Evolutionary conservation across 2,797 vertebrate genomes (phyloP).

Genomic region (Macropus fuliginosus): DNA sequence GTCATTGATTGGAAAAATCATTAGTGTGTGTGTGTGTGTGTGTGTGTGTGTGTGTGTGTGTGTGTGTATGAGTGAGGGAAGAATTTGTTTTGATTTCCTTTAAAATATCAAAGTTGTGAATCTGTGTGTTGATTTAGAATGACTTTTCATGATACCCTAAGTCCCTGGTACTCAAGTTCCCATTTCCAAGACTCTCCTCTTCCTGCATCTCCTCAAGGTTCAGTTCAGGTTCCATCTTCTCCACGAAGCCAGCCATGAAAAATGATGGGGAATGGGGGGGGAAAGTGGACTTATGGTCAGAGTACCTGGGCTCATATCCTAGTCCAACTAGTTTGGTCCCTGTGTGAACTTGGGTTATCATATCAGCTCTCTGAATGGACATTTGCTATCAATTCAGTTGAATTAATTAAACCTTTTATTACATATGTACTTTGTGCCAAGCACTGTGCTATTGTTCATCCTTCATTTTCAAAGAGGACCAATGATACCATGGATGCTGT

Average conservation of each 20-base stretch:
- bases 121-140: background rate
- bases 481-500: too few relatives aligned
- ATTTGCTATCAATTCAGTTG: background rate
- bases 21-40: background rate
- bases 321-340: background rate
- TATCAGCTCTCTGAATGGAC: background rate
- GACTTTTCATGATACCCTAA: background rate
- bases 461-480: too few relatives aligned
- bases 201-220: background rate
- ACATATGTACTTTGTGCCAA: background rate
- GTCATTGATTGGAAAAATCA: background rate
- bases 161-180: background rate
- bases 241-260: background rate
- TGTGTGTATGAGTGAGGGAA: background rate
- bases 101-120: background rate
- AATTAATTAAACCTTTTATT: background rate
- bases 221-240: background rate
- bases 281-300: background rate
- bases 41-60: background rate
- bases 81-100: background rate
- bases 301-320: background rate
- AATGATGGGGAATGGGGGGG: background rate
- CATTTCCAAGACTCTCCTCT: background rate
- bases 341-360: background rate
- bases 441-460: background rate